Base-by-base conservation (phyloP, 2,797 vertebrate genomes). In the Enteromius radiatus region DNA sequence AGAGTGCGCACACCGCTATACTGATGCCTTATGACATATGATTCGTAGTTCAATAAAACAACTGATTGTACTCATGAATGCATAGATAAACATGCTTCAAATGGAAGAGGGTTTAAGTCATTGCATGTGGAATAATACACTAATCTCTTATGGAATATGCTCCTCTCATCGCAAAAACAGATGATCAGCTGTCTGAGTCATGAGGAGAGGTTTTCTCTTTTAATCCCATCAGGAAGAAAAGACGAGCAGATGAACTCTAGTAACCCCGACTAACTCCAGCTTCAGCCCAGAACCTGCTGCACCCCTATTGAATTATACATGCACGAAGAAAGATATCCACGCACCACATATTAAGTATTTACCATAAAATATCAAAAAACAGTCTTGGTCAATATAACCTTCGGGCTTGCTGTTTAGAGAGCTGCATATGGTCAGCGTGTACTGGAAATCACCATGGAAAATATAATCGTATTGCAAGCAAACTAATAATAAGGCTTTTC, bases 211-310 rank as follows among this genome's bases (percentile, higher is more conserved):
- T 76, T 76, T 68, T 82, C 80, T 76, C 63, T 19, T 45, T 54
- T 82, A 82, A 82, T 82, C 80, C 80, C 80, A 82, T 82, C 80
- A 82, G 80, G 80, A 76, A 67, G 80, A 68, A 64, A 73, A 81
- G 56, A 81, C 11, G 0, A 56, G 31, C n/a, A 23, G 17, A 43
- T 86, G 86, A 82, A 84, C 84, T 84, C 59, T 63, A 82, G 82
- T 87, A 85, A 87, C 82, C 86, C 75, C 23, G 19, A 19, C 21
- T 26, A 75, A 75, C 71, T 31, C 45, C 7, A 76, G 28, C 43
- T 33, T 74, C 69, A 38, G 41, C 68, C 19, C 31, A n/a, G 65
- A 26, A 82, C 68, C 69, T 81, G 79, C 41, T 47, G 54, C 54
- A 71, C 43, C 19, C 64, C 61, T 49, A 49, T 43, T 49, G 26